Evolutionary conservation across 92 coral and sea anemone genomes (phyloP).

Genomic region (Porites lobata): DNA sequence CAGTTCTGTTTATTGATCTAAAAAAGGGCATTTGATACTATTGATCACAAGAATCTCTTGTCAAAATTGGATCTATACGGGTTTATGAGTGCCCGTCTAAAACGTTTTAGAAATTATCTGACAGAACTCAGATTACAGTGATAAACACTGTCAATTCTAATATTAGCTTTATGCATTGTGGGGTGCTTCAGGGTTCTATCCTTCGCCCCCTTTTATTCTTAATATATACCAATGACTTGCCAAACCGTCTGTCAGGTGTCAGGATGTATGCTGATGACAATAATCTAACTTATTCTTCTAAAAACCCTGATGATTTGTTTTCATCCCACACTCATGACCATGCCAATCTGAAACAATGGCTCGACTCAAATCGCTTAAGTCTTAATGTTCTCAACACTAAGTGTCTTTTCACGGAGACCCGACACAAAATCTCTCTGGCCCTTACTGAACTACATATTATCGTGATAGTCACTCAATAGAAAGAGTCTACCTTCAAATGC

Average conservation of each 20-base stretch:
- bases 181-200: not conserved
- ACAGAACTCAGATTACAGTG: not conserved
- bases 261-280: not conserved
- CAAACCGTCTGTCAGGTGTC: not conserved
- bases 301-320: not conserved
- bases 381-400: constrained; percentile 5
- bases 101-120: too few species aligned
- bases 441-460: not conserved
- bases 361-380: too few species aligned
- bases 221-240: not conserved
- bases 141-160: not conserved
- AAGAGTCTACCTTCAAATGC: not conserved
- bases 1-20: too few species aligned
- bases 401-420: not conserved
- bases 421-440: not conserved
- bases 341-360: not conserved
- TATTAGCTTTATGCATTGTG: not conserved
- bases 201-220: not conserved
- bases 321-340: not conserved
- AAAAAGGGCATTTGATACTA: not conserved
- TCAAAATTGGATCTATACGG: not conserved
- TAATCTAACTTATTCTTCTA: not conserved
- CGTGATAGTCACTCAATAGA: not conserved
- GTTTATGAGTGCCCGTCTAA: not conserved
- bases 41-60: not conserved